Evolutionary conservation across 2,113 vertebrate species (phyloP), one percentile per base, ranked within the genome.

Genomic region (Gymnobelideus leadbeateri): DNA sequence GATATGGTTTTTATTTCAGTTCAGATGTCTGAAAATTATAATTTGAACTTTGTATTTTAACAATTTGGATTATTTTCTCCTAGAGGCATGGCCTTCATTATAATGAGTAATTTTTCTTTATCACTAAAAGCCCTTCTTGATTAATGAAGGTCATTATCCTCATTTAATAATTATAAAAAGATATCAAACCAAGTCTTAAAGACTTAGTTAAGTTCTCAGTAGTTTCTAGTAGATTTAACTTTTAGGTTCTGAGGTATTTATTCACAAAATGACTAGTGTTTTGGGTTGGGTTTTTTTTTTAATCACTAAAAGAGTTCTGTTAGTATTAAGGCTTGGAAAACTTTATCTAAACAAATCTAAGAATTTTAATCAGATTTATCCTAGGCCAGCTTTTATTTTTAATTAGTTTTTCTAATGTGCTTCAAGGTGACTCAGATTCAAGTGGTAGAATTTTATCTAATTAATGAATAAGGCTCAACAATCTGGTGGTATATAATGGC

Each of bases 361-460:
- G 37, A 43, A 84, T 84, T 84, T 43, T 43, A 84, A 84, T 84
- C 68, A 43, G 6, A 84, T 84, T 84, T 19, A 84, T 43, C 19
- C 6, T 23, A 16, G 51, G 11, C 51, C 47, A 49, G 47, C 25
- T 92, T 93, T 91, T 57, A 3, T 68, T 57, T 51, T 90, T 21
- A 19, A 90, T 95, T 95, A 94, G 43, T n/a, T 50, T 95, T 50
- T 93, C 61, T 10, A 46, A n/a, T 89, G 91, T 94, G 77, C 51
- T 94, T 97, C 94, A 92, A 91, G 50, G 91, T 96, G 92, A 93
- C 50, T 95, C 96, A 95, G 57, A 91, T 91, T 94, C 16, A 61
- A 90, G 90, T 91, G 93, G 94, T 91, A 90, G 61, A 92, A 61
- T 93, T 94, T 94, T 89, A 95, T 94, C 43, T 96, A 57, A 96